Evolutionary conservation across 2,113 vertebrate genomes (phyloP).

Genomic region (Triplophysa rosa): DNA sequence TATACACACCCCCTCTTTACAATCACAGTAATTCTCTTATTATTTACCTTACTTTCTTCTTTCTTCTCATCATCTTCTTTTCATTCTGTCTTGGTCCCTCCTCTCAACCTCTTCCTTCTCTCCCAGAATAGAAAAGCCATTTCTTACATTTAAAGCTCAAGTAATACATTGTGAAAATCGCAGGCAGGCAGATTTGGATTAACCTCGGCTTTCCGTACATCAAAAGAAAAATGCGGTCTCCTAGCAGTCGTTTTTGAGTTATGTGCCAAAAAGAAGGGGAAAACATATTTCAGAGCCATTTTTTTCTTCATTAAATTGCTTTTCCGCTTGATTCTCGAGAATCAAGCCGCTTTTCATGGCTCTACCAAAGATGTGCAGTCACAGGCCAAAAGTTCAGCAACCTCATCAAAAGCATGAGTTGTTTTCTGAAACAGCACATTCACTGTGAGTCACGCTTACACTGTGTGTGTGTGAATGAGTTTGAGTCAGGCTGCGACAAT

Average conservation of each 20-base stretch:
- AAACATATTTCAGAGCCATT: constrained; percentile 24
- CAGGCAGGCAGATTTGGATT: constrained; percentile 45
- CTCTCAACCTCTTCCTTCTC: neutral
- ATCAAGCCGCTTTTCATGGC: constrained; percentile 47
- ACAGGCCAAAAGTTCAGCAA: constrained; percentile 50
- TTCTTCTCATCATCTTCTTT: neutral
- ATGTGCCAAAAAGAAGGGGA: constrained; percentile 11
- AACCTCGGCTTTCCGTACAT: constrained; percentile 44
- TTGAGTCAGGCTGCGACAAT: constrained; percentile 10
- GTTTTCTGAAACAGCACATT: constrained; percentile 45
- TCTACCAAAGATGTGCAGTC: constrained; percentile 46
- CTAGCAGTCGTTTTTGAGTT: constrained; percentile 33
- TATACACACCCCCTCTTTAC: neutral
- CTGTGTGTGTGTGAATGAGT: constrained; percentile 40
- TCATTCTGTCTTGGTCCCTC: neutral
- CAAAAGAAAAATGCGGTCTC: constrained; percentile 49
- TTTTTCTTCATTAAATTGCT: constrained; percentile 53
- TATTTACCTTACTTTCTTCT: neutral
- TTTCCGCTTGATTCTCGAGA: constrained; percentile 44
- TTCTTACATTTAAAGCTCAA: constrained; percentile 45
- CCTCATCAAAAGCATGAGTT: constrained; percentile 42
- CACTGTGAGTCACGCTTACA: constrained; percentile 47
- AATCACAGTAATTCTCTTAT: neutral
- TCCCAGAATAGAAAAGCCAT: constrained; percentile 48
- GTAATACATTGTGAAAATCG: constrained; percentile 43